Evolutionary conservation across 2,888 invertebrate species (phyloP).

Genomic region (Oxystoma pomonae): DNA sequence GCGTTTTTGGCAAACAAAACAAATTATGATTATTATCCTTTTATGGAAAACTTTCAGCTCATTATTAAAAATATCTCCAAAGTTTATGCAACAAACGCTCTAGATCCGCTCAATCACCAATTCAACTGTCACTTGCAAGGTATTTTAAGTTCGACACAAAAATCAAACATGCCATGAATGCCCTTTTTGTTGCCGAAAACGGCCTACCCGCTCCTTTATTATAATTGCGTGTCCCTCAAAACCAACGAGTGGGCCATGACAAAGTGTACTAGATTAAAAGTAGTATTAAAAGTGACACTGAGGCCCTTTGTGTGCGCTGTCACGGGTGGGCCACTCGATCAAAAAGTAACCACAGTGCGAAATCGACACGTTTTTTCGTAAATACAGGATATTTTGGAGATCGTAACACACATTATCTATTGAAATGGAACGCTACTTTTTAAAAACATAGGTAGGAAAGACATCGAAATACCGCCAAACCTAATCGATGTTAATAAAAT

Average conservation of each 20-base stretch:
- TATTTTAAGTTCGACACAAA: background rate
- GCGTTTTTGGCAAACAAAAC: no score
- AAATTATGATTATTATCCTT: no score
- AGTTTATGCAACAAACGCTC: background rate
- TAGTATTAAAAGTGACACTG: slow-evolving; percentile 10
- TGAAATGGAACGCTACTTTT: no score
- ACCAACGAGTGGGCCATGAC: slow-evolving; percentile 34
- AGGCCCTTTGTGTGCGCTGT: slow-evolving; percentile 38
- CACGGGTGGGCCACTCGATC: slow-evolving; percentile 43
- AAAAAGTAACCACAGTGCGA: slow-evolving; percentile 36
- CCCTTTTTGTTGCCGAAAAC: background rate
- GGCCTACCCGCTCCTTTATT: background rate
- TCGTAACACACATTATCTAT: no score
- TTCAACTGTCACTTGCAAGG: background rate
- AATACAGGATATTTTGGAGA: no score
- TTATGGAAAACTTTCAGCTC: no score
- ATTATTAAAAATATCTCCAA: background rate
- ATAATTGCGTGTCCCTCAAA: background rate
- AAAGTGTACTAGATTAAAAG: slow-evolving; percentile 45
- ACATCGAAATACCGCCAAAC: no score
- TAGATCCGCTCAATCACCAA: background rate
- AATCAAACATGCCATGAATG: background rate
- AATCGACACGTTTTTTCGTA: slow-evolving; percentile 31
- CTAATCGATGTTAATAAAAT: no score
- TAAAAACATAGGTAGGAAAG: no score